phyloP scores from a whole-genome alignment of 2,797 vertebrate species.

The Chaetodon trifasciatus region DNA sequence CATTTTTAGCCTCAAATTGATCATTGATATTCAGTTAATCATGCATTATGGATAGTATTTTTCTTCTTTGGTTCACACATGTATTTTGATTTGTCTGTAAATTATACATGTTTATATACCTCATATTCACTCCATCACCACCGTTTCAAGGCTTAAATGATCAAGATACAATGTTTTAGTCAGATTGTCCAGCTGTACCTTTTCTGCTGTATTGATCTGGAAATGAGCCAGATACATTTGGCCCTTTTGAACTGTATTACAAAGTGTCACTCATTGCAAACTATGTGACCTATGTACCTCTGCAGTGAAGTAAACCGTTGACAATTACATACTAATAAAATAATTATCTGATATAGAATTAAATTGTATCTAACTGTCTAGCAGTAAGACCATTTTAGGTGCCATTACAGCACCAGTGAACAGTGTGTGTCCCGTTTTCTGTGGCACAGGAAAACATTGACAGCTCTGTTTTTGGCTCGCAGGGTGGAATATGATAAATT shows the following conservation, averaged over 20 bases:
- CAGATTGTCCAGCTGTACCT: neutral
- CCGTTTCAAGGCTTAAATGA: neutral
- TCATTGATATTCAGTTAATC: neutral
- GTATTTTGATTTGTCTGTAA: neutral
- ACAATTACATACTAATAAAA: neutral
- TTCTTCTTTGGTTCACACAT: neutral
- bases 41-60: neutral
- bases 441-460: slow-evolving; percentile 28
- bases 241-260: neutral
- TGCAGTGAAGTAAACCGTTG: neutral
- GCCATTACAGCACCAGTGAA: neutral
- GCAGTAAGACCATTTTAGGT: neutral
- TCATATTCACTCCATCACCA: neutral
- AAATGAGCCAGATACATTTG: neutral
- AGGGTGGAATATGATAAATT: slow-evolving; percentile 65
- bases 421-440: slow-evolving; percentile 26
- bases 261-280: neutral
- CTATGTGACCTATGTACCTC: no score
- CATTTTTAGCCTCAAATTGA: no score
- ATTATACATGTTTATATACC: neutral
- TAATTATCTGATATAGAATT: neutral
- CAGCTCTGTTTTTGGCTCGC: slow-evolving; percentile 52
- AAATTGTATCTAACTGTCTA: neutral
- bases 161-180: neutral
- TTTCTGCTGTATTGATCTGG: neutral